A percentile compares a stretch with the other conserved stretches of the same genome.
phyloP scores from a whole-genome alignment of 2,797 vertebrate genomes.

The Hirundo rustica region DNA sequence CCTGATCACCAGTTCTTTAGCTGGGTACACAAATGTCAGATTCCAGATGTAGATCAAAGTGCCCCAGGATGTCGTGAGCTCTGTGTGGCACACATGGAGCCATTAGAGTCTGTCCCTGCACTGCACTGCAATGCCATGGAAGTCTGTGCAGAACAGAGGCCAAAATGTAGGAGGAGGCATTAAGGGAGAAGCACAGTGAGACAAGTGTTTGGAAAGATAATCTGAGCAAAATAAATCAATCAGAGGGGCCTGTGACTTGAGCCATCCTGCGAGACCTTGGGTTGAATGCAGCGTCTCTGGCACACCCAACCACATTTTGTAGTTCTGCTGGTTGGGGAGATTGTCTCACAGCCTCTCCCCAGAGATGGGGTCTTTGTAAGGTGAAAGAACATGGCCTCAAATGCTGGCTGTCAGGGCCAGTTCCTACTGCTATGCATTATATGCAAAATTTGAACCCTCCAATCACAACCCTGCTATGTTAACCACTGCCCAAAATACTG shows the following conservation, averaged over 20 bases:
- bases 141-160: background rate
- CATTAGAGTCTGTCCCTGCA: background rate
- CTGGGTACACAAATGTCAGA: background rate
- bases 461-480: background rate
- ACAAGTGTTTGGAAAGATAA: background rate
- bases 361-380: background rate
- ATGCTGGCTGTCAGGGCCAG: background rate
- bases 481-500: background rate
- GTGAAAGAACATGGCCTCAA: background rate
- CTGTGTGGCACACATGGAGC: background rate
- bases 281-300: background rate
- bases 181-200: background rate
- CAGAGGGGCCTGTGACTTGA: background rate
- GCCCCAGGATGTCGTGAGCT: background rate
- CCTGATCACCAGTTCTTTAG: background rate
- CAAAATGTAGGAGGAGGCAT: background rate
- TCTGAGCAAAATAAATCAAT: background rate
- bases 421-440: background rate
- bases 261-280: background rate
- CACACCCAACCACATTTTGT: rapidly evolving
- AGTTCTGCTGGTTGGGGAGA: background rate
- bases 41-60: background rate
- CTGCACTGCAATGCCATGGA: rapidly evolving
- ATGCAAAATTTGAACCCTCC: background rate
- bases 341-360: rapidly evolving